Evolutionary conservation across 2,113 vertebrate genomes (phyloP), one percentile per base, ranked within the genome.

Genomic region (Nothobranchius kuhntae): DNA sequence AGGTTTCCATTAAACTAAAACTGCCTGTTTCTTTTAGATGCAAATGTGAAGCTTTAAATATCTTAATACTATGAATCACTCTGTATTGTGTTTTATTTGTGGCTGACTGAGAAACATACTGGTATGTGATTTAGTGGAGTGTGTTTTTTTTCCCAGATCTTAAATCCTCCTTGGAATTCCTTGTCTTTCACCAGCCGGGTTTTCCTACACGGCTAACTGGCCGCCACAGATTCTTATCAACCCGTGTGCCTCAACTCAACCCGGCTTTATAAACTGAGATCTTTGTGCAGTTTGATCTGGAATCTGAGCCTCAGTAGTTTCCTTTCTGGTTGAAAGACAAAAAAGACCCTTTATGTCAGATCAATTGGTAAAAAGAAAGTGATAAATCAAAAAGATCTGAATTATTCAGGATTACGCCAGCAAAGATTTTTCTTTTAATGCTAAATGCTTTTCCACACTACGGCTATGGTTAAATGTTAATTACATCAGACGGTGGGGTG

Each of bases 131-230:
- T 84, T 55, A 64, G 66, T 54, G 75, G 69, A 76, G 68, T 51
- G 58, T 87, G 30, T 30, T 30, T 89, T 89, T 81, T 80, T 63
- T 71, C 44, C 60, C 58, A 51, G 61, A 64, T 48, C 26, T 72
- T 67, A 89, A 91, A 91, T 91, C 89, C 85, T 73, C 51, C 26
- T 6, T 79, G 86, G 91, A 90, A 92, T 91, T 81, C 64, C 51
- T 30, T 13, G 58, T 86, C 87, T 88, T 80, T 90, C 86, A 89
- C 71, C 87, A 63, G 62, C 65, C 52, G 71, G 64, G 65, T 80
- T 72, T 84, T 71, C 59, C 75, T 67, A 42, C 36, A 30, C 67
- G 44, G 35, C 69, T 30, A 21, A 60, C 67, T 42, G 72, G 71
- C 67, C 69, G 68, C 61, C 55, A 52, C 64, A 89, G 86, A 88